phyloP scores from a whole-genome alignment of 2,888 invertebrate species.

The Scaptomyza caliginosa region DNA sequence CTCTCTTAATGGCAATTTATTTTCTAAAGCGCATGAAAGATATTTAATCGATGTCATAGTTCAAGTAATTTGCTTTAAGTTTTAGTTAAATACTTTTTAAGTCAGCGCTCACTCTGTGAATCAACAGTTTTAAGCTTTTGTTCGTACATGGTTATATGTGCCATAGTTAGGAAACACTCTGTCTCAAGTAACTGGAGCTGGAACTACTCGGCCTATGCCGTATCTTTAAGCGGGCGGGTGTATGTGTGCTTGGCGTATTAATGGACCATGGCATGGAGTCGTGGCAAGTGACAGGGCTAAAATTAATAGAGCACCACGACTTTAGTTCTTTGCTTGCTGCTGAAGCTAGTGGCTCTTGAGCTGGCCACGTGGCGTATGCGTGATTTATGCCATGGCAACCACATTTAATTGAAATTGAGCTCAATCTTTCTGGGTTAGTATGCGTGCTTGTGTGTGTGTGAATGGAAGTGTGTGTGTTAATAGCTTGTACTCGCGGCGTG shows the following conservation, averaged over 20 bases:
- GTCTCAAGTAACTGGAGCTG: too few species aligned
- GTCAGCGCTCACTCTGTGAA: too few species aligned
- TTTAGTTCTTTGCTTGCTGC: slow-evolving; percentile 21
- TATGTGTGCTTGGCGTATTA: slow-evolving; percentile 23
- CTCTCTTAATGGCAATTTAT: not conserved
- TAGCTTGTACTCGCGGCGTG: slow-evolving; percentile 38
- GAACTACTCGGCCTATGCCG: slow-evolving; percentile 6
- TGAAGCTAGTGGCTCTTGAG: slow-evolving; percentile 20
- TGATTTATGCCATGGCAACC: slow-evolving; percentile 63
- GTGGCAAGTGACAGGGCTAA: slow-evolving; percentile 69
- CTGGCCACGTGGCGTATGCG: slow-evolving; percentile 63
- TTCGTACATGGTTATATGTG: too few species aligned
- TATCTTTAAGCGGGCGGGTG: not conserved
- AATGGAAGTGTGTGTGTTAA: slow-evolving; percentile 14
- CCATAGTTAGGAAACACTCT: not conserved
- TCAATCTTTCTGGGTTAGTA: slow-evolving; percentile 9
- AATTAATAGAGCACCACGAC: slow-evolving; percentile 70
- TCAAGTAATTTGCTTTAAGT: too few species aligned
- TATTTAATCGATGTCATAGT: not conserved
- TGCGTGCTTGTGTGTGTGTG: slow-evolving; percentile 4
- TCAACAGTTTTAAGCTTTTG: too few species aligned
- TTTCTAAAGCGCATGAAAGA: not conserved
- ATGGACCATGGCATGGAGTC: slow-evolving; percentile 45
- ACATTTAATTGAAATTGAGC: slow-evolving; percentile 66
- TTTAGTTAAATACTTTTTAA: too few species aligned